Evolutionary conservation across 2,888 invertebrate genomes (phyloP), one percentile per base, ranked within the genome.

Genomic region (Criorhina ranunculi): DNA sequence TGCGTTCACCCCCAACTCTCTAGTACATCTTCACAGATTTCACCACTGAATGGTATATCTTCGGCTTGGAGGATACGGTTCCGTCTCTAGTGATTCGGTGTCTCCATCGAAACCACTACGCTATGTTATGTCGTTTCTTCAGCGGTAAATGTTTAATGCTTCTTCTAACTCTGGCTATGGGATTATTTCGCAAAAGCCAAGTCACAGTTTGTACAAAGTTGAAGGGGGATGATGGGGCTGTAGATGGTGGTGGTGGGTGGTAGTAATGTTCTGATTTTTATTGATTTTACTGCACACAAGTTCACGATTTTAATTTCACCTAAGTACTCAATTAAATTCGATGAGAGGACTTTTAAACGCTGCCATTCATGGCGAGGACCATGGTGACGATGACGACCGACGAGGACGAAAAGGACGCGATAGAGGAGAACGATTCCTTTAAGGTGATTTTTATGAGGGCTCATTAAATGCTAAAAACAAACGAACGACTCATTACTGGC

Each of bases 311-410:
- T 69, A 79, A 79, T 83, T 83, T 83, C 62, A 55, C 51, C 78
- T 83, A 78, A 79, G 83, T 73, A 67, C 83, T 79, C 79, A 83
- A 79, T 83, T 83, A 75, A 75, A 83, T 78, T 83, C 82, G 60
- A 78, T 67, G 49, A 55, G 44, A 60, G 44, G 46, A 55, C 72
- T 51, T 73, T 79, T 60, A 73, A 69, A 29, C 17, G 15, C 24
- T 46, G 29, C 37, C 49, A 64, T 83, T 69, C 73, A 73, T 49
- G 33, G 17, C 62, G 62, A 44, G 42, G 42, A 62, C 55, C 53
- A 70, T 40, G 37, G 73, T 57, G 78, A 69, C 46, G 53, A 72
- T 44, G 53, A 51, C 7, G 60, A 57, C 9, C 35, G 3, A 42
- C 49, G 8, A 57, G 8, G n/a, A 57, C 19, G 33, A 35, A 8